phyloP scores from a whole-genome alignment of 2,797 vertebrate genomes.

The Cynopterus sphinx region DNA sequence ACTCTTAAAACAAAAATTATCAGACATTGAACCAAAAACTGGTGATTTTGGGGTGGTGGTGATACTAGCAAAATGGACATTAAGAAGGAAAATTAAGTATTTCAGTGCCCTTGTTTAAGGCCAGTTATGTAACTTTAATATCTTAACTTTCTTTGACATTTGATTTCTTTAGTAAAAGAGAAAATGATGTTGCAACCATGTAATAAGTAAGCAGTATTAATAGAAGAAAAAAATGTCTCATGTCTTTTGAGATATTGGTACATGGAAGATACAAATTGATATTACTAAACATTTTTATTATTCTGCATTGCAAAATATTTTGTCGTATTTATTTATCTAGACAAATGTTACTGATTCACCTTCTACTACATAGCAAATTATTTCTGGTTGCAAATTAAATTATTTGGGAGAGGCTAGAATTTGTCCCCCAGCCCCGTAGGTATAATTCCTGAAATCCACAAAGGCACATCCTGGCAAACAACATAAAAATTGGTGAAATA shows the following conservation, averaged over 20 bases:
- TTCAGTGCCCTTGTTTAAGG: neutral
- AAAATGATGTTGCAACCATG: neutral
- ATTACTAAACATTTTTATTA: conserved; percentile 49
- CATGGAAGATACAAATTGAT: neutral
- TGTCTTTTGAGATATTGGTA: conserved; percentile 31
- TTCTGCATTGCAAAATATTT: neutral
- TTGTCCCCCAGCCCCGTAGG: neutral
- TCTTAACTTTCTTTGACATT: conserved; percentile 48
- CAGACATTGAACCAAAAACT: neutral
- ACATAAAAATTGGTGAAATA: conserved; percentile 3
- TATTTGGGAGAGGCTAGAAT: neutral
- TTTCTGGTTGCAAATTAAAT: conserved; percentile 31
- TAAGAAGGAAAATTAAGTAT: neutral
- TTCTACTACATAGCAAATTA: conserved; percentile 28
- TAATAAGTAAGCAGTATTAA: neutral
- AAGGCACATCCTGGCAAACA: neutral
- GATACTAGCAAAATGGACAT: neutral
- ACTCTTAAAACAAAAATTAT: conserved; percentile 16
- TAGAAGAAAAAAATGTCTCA: neutral
- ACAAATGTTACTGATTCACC: neutral
- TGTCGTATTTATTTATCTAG: neutral
- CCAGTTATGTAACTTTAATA: neutral
- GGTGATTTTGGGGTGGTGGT: neutral
- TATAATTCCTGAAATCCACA: conserved; percentile 30
- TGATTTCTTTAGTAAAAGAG: conserved; percentile 8